Evolutionary conservation across 2,888 invertebrate genomes (phyloP).

Genomic region (Electrophaes corylata): DNA sequence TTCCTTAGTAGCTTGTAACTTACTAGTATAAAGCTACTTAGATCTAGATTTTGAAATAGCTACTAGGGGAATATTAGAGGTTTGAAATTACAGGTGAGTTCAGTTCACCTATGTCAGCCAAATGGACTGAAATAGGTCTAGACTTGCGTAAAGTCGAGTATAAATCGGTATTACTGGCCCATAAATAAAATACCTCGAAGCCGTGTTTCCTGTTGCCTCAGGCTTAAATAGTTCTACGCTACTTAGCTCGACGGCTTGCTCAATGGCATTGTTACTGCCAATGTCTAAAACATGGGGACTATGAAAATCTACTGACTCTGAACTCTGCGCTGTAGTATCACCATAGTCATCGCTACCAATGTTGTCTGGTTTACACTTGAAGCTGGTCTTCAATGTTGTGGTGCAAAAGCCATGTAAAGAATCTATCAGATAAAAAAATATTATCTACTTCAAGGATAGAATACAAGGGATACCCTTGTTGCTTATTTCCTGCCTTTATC

Average conservation of each 20-base stretch:
- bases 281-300: slow-evolving; percentile 12
- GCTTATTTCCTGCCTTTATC: neutral
- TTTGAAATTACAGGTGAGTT: too few relatives aligned
- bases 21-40: too few relatives aligned
- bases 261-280: slow-evolving; percentile 30
- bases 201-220: slow-evolving; percentile 38
- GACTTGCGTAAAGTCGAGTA: slow-evolving; percentile 25
- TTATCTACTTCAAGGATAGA: too few relatives aligned
- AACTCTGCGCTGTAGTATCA: neutral
- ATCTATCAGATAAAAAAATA: too few relatives aligned
- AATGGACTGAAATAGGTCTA: slow-evolving; percentile 32
- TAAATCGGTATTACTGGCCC: slow-evolving; percentile 24
- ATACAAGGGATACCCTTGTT: neutral
- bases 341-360: neutral
- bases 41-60: too few relatives aligned
- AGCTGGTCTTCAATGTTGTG: neutral
- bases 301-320: neutral
- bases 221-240: slow-evolving; percentile 35
- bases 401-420: too few relatives aligned
- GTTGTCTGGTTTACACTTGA: neutral
- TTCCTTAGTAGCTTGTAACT: too few relatives aligned
- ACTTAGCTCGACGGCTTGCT: slow-evolving; percentile 35
- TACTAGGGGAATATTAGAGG: too few relatives aligned
- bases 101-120: too few relatives aligned
- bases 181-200: slow-evolving; percentile 37